Conservation (phyloP, 2,113 vertebrate species). For the Cygnus atratus region DNA sequence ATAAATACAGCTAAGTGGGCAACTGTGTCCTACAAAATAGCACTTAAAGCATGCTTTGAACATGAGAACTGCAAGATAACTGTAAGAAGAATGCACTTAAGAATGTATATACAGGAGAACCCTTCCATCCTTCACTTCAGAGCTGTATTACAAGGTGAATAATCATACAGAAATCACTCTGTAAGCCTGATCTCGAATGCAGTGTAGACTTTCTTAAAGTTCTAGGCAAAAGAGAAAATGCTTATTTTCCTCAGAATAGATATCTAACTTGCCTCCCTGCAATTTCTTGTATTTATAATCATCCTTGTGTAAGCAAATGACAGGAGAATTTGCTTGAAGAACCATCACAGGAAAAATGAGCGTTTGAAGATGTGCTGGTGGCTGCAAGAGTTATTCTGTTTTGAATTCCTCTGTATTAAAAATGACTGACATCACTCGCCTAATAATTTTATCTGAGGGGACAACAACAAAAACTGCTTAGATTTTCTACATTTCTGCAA, state of each 20-base stretch:
- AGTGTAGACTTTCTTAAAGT: background rate
- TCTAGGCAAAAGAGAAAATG: background rate
- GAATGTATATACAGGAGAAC: background rate
- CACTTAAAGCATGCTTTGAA: background rate
- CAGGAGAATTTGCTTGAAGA: slow-evolving; percentile 57
- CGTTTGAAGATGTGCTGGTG: slow-evolving; percentile 45
- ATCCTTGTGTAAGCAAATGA: slow-evolving; percentile 37
- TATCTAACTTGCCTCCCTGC: background rate
- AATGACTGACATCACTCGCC: slow-evolving; percentile 12
- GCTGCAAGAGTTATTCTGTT: slow-evolving; percentile 15
- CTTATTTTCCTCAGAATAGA: background rate
- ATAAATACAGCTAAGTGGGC: background rate
- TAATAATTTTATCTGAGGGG: background rate
- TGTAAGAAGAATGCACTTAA: background rate
- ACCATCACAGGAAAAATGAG: slow-evolving; percentile 27
- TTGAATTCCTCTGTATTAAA: slow-evolving; percentile 19
- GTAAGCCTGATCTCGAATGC: background rate
- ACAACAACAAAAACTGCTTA: background rate
- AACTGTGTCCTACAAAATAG: background rate
- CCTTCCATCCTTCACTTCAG: background rate
- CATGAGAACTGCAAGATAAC: background rate
- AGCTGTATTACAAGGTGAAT: background rate
- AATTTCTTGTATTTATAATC: slow-evolving; percentile 5
- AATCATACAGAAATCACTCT: background rate
- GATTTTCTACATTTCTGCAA: background rate